Base-by-base conservation (phyloP, 2,113 vertebrate species). In the Prunella fulvescens region DNA sequence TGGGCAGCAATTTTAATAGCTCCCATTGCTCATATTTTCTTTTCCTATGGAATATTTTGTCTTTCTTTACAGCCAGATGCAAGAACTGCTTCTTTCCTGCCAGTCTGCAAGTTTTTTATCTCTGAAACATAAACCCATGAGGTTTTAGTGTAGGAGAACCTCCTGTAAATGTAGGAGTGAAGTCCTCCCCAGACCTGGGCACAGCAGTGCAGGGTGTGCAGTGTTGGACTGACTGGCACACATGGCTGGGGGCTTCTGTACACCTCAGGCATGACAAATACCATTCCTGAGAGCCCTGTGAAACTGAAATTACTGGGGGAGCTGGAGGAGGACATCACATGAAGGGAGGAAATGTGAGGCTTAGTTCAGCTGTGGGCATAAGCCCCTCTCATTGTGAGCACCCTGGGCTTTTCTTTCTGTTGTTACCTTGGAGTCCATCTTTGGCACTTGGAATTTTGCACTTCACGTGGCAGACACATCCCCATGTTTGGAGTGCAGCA, bases 1-100 rank as follows among this genome's bases (percentile, higher is more conserved):
- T 42, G 48, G 57, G 39, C 62, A 70, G 80, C 53, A 82, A 66
- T 76, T 92, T 86, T 93, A 88, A 72, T 71, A 79, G 50, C 82
- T 94, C 87, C 89, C 47, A 88, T 88, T 96, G 85, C 79, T 91
- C 91, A 73, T 72, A 58, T 35, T 90, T 95, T 95, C 84, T 95
- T 83, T 94, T 96, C 62, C 90, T 95, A 57, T 85, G 90, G 53
- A 96, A 93, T 74, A 37, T 66, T 93, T 82, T 86, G 42, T 39
- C 40, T 82, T 22, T 54, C 74, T 81, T 61, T 76, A 42, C 62
- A 87, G 78, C 25, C 33, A 72, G 42, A 50, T 33, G 15, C 6
- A 48, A 81, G 60, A 61, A 10, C 48, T 71, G 31, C 40, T 81
- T 81, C 3, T 3, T 84, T 78, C 64, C 64, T 93, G 51, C n/a